phyloP scores from a whole-genome alignment of 2,888 invertebrate genomes.

The Calliopum simillimum region DNA sequence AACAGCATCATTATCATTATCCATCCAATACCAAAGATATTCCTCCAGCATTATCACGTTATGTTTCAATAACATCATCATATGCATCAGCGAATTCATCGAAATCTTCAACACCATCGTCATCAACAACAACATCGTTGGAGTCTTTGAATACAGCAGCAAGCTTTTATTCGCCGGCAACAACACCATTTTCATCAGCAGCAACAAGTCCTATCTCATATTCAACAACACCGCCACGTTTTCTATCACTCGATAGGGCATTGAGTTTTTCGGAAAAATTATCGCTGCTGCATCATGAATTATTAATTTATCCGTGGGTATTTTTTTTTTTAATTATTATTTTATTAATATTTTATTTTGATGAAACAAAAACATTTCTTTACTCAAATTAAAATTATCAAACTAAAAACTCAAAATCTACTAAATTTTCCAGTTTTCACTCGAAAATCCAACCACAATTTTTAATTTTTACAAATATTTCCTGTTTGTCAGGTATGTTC shows the following conservation, averaged over 20 bases:
- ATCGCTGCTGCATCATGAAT: conserved; percentile 67
- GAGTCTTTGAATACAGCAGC: conserved; percentile 50
- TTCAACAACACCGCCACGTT: conserved; percentile 52
- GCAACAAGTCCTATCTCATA: conserved; percentile 54
- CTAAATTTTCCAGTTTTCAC: too few species aligned
- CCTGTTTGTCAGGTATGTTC: too few species aligned
- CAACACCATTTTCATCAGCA: conserved; percentile 38
- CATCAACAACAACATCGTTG: conserved; percentile 53
- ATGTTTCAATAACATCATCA: conserved; percentile 4
- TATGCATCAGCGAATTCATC: conserved; percentile 9
- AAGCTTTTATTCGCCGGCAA: conserved; percentile 42
- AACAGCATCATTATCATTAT: background rate
- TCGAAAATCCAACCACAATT: too few species aligned
- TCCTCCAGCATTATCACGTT: conserved; percentile 23
- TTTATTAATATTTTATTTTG: background rate
- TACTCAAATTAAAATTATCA: too few species aligned
- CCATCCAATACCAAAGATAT: conserved; percentile 36
- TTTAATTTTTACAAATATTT: too few species aligned
- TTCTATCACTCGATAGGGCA: conserved; percentile 43
- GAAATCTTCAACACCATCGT: conserved; percentile 29
- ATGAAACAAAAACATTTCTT: conserved; percentile 17
- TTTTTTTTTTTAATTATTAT: conserved; percentile 37
- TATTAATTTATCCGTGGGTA: conserved; percentile 70
- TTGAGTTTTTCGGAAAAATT: conserved; percentile 68
- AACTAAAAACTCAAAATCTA: too few species aligned